These are phyloP conservation scores for Drosophila buzzatii DNA, from an alignment of 2,888 invertebrate genomes.

Conservation along the genomic window DNA sequence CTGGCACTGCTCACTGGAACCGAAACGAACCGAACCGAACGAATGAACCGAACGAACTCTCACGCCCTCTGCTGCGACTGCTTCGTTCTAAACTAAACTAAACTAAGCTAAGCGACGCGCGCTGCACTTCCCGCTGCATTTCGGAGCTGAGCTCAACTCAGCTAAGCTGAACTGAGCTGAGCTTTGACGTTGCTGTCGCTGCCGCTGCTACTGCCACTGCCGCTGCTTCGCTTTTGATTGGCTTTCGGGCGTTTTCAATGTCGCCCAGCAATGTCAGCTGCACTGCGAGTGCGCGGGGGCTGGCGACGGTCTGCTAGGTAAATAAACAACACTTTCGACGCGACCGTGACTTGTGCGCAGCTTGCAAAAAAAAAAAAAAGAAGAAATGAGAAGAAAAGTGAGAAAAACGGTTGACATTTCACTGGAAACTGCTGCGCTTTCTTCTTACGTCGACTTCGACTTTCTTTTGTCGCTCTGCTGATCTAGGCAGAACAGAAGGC, in stretches of 20 bases:
- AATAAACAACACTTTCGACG: conserved; percentile 68
- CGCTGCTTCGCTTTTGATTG: conserved; percentile 53
- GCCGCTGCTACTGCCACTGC: not conserved
- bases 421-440: conserved; percentile 69
- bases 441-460: conserved; percentile 46
- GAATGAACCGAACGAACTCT: conserved; percentile 25
- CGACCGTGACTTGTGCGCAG: conserved; percentile 84
- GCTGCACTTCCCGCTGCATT: conserved; percentile 27
- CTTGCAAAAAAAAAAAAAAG: conserved; percentile 74
- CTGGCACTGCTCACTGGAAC: conserved; percentile 71
- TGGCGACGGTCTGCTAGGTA: conserved; percentile 31
- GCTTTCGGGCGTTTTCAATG: conserved; percentile 53
- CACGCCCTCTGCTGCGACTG: conserved; percentile 31
- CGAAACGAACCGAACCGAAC: conserved; percentile 15
- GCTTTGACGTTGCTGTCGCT: conserved; percentile 11
- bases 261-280: conserved; percentile 81
- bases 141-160: conserved; percentile 18
- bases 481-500: conserved; percentile 71
- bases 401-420: conserved; percentile 59
- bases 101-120: conserved; percentile 60
- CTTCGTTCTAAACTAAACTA: conserved; percentile 54
- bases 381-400: conserved; percentile 8
- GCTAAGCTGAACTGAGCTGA: conserved; percentile 4
- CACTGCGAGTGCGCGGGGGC: conserved; percentile 5
- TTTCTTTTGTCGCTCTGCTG: conserved; percentile 73